Evolutionary conservation across 2,888 invertebrate genomes (phyloP).

Genomic region (Spicauda simplicius): DNA sequence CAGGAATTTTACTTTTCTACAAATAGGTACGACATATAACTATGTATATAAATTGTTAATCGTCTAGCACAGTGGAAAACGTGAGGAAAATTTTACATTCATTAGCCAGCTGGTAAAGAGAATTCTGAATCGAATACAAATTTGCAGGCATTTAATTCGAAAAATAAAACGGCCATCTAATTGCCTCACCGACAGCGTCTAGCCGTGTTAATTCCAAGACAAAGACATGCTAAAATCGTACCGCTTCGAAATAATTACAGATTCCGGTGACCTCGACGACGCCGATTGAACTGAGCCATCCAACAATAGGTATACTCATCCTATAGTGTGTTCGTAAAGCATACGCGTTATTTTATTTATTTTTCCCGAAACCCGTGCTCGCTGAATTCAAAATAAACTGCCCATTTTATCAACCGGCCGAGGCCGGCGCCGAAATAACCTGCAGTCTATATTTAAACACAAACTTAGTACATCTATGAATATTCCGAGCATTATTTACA

Average conservation of each 20-base stretch:
- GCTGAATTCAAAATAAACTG: constrained; percentile 72
- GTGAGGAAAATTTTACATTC: constrained; percentile 16
- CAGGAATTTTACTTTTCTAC: neutral
- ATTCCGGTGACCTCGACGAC: constrained; percentile 52
- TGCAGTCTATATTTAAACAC: constrained; percentile 44
- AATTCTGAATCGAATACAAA: constrained; percentile 26
- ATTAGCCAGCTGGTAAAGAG: constrained; percentile 8
- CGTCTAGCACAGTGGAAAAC: constrained; percentile 12
- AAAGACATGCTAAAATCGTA: constrained; percentile 53
- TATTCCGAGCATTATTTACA: constrained; percentile 26
- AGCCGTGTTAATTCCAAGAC: constrained; percentile 51
- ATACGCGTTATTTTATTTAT: constrained; percentile 53
- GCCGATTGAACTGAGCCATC: constrained; percentile 41
- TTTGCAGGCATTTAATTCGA: constrained; percentile 20
- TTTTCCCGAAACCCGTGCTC: constrained; percentile 63
- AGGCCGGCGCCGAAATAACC: constrained; percentile 63
- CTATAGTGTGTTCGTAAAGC: constrained; percentile 41
- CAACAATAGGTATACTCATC: constrained; percentile 47
- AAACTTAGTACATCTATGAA: constrained; percentile 41
- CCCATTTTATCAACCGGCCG: constrained; percentile 66
- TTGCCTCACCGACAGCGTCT: constrained; percentile 37
- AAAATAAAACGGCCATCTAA: constrained; percentile 28
- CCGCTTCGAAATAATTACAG: constrained; percentile 42
- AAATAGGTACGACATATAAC: neutral
- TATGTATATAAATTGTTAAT: neutral